A percentile compares a stretch with the other conserved stretches of the same genome.
Conservation (phyloP, 2,797 vertebrate genomes). For the Zalophus californianus region DNA sequence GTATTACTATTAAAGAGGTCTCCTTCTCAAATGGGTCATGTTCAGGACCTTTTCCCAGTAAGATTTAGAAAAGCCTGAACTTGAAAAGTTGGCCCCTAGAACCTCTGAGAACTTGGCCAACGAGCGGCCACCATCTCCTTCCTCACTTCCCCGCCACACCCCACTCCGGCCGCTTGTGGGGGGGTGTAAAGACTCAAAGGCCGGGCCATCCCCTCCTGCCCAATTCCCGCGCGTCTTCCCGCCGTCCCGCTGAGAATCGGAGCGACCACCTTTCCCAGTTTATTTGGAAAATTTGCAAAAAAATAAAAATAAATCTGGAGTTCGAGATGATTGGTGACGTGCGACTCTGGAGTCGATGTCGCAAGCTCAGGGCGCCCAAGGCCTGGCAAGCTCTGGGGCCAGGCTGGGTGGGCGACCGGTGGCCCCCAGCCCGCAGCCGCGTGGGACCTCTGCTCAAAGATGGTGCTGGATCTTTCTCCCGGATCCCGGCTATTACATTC, state of each 20-base stretch:
- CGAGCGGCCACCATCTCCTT: not conserved
- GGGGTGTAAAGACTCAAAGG: not conserved
- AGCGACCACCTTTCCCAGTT: not conserved
- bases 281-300: not conserved
- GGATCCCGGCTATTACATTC: not conserved
- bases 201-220: not conserved
- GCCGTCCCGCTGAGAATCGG: not conserved
- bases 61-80: not conserved
- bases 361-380: not conserved
- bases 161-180: not conserved
- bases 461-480: not conserved
- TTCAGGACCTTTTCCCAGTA: not conserved
- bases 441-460: not conserved
- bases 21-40: not conserved
- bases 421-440: not conserved
- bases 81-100: not conserved
- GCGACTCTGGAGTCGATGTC: not conserved
- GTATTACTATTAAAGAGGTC: not conserved
- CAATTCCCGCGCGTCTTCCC: too few relatives aligned
- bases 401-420: accelerated
- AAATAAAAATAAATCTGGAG: not conserved
- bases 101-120: not conserved
- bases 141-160: accelerated
- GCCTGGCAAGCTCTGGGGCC: not conserved
- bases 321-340: not conserved